These are phyloP conservation scores for Neoarius graeffei DNA, from an alignment of 2,113 vertebrate genomes.

Conservation along the genomic window DNA sequence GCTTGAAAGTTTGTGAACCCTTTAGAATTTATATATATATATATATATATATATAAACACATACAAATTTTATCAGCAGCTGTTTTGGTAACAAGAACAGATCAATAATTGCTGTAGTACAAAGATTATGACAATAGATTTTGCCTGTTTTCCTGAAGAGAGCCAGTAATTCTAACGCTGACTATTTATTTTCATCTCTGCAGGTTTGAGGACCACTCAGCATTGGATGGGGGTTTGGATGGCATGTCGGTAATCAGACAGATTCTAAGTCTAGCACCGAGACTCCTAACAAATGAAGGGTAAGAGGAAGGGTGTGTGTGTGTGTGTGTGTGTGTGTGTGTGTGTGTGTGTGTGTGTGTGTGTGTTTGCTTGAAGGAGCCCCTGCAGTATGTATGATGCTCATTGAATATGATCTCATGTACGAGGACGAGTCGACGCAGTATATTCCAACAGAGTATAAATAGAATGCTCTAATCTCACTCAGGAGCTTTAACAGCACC, in stretches of 20 bases:
- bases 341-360: conserved; percentile 7
- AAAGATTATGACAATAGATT: not conserved
- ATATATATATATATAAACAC: too few relatives aligned
- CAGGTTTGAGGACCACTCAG: conserved; percentile 87
- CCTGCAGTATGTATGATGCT: not conserved
- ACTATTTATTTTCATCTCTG: conserved; percentile 7
- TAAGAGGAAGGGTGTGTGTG: conserved; percentile 63
- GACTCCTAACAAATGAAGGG: conserved; percentile 80
- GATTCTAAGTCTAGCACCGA: conserved; percentile 80
- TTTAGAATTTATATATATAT: too few relatives aligned
- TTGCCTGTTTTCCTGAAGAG: not conserved
- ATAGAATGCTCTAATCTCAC: conserved; percentile 45
- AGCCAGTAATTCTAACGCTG: not conserved
- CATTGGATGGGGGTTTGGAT: conserved; percentile 87
- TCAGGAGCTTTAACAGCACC: conserved; percentile 45
- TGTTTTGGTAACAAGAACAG: not conserved
- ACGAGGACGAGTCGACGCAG: not conserved
- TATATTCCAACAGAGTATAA: conserved; percentile 36
- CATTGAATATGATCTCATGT: conserved; percentile 29
- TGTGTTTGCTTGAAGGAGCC: not conserved
- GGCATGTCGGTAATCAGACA: conserved; percentile 82
- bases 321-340: not conserved
- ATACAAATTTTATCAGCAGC: not conserved
- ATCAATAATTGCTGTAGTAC: too few relatives aligned
- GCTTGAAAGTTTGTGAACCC: too few relatives aligned